Percentiles rank a stretch among this genome's conserved stretches.
Conservation (phyloP, 1,140 invertebrate species). For the Riptortus pedestris region DNA sequence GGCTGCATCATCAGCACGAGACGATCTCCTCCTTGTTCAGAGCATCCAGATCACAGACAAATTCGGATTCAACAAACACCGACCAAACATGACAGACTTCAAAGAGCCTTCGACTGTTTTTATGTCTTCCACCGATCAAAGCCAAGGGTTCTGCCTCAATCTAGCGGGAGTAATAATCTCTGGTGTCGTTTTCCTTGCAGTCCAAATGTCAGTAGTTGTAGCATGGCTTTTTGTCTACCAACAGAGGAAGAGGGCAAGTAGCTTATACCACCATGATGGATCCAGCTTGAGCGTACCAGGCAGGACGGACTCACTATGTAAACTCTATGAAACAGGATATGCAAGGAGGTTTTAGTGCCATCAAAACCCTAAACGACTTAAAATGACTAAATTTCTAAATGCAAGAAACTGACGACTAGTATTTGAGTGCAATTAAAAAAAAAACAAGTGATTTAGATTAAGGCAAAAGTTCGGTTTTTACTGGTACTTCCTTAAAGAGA, state of each 20-base stretch:
- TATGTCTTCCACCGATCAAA: slow-evolving; percentile 42
- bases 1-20: slow-evolving; percentile 42
- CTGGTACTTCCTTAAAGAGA: slow-evolving; percentile 15
- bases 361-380: slow-evolving; percentile 2
- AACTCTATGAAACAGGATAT: slow-evolving; percentile 74
- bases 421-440: neutral
- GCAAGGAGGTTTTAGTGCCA: slow-evolving; percentile 64
- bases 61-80: slow-evolving; percentile 62
- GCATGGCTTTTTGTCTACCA: slow-evolving; percentile 77
- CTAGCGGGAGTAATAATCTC: slow-evolving; percentile 60
- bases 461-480: slow-evolving; percentile 16
- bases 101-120: slow-evolving; percentile 43
- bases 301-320: slow-evolving; percentile 67
- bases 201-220: slow-evolving; percentile 68
- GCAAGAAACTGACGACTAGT: neutral
- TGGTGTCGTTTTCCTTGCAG: slow-evolving; percentile 68
- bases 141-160: slow-evolving; percentile 60
- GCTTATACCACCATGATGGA: slow-evolving; percentile 35
- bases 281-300: slow-evolving; percentile 38
- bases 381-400: neutral
- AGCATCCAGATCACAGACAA: slow-evolving; percentile 87
- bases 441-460: slow-evolving; percentile 7
- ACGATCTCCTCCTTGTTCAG: slow-evolving; percentile 77
- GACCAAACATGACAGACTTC: slow-evolving; percentile 35
- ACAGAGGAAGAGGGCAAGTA: slow-evolving; percentile 40